phyloP scores from a whole-genome alignment of 2,888 invertebrate species.

The Stegana nigrithorax region DNA sequence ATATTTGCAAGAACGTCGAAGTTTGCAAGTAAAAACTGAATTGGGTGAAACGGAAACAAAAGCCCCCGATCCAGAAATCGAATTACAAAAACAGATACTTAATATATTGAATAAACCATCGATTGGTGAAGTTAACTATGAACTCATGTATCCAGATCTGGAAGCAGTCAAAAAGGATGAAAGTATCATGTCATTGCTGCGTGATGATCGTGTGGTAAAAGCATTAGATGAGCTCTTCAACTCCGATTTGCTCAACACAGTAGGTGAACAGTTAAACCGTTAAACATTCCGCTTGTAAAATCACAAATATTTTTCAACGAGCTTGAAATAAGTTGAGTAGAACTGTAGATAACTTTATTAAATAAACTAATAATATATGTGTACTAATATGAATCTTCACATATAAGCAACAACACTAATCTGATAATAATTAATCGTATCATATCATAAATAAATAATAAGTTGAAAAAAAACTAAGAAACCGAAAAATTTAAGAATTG shows the following conservation, averaged over 20 bases:
- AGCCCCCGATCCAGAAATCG: constrained; percentile 67
- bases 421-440: too few relatives aligned
- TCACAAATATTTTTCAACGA: not conserved
- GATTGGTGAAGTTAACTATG: constrained; percentile 57
- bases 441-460: too few relatives aligned
- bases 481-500: too few relatives aligned
- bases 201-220: constrained; percentile 82
- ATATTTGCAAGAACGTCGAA: constrained; percentile 79
- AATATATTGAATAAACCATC: constrained; percentile 67
- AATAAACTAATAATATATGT: too few relatives aligned
- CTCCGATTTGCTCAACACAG: constrained; percentile 57
- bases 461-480: too few relatives aligned
- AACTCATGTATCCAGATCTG: constrained; percentile 57
- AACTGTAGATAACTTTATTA: not conserved
- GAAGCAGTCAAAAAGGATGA: constrained; percentile 60
- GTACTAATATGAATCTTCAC: too few relatives aligned
- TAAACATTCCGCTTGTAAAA: not conserved
- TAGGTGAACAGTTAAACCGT: constrained; percentile 41
- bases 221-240: constrained; percentile 78
- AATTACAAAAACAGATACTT: constrained; percentile 67
- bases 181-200: constrained; percentile 74
- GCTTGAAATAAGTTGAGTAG: not conserved
- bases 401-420: too few relatives aligned
- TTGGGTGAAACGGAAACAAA: constrained; percentile 70
- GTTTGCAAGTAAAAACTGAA: constrained; percentile 81